Evolutionary conservation across 2,113 vertebrate genomes (phyloP).

Genomic region (Chionodraco myersi): DNA sequence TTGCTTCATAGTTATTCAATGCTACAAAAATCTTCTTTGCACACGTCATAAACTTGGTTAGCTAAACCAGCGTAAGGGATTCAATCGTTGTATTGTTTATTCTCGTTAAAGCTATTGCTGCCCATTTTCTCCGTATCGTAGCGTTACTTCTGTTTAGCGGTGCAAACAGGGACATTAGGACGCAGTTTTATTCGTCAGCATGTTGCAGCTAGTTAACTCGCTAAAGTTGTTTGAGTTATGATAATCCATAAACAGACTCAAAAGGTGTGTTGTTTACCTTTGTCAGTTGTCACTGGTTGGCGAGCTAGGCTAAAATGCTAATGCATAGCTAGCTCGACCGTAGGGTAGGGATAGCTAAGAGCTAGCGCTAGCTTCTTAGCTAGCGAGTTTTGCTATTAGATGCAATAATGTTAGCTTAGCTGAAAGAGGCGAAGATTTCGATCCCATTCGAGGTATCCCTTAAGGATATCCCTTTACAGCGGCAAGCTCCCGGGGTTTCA

Average conservation of each 20-base stretch:
- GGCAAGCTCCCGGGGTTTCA: constrained; percentile 30
- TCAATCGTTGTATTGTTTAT: constrained; percentile 67
- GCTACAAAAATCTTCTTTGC: neutral
- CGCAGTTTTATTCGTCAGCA: neutral
- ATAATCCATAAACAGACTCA: neutral
- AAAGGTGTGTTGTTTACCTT: constrained; percentile 76
- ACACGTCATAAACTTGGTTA: constrained; percentile 11
- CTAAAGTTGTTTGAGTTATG: constrained; percentile 1
- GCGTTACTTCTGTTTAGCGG: constrained; percentile 28
- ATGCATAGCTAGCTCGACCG: constrained; percentile 70
- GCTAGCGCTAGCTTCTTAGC: constrained; percentile 68
- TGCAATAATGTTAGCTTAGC: constrained; percentile 72
- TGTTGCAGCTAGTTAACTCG: neutral
- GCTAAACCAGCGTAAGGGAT: constrained; percentile 46
- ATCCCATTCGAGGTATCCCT: constrained; percentile 52
- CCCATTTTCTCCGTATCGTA: constrained; percentile 39
- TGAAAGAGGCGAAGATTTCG: constrained; percentile 60
- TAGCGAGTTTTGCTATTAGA: constrained; percentile 77
- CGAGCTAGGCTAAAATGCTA: constrained; percentile 73
- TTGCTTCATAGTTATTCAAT: neutral
- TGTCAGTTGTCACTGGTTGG: constrained; percentile 75
- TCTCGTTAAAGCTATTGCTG: constrained; percentile 71
- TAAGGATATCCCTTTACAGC: constrained; percentile 42
- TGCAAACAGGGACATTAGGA: constrained; percentile 2
- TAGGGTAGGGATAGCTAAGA: constrained; percentile 48